phyloP scores from a whole-genome alignment of 1,140 invertebrate genomes.

The Aphis gossypii region DNA sequence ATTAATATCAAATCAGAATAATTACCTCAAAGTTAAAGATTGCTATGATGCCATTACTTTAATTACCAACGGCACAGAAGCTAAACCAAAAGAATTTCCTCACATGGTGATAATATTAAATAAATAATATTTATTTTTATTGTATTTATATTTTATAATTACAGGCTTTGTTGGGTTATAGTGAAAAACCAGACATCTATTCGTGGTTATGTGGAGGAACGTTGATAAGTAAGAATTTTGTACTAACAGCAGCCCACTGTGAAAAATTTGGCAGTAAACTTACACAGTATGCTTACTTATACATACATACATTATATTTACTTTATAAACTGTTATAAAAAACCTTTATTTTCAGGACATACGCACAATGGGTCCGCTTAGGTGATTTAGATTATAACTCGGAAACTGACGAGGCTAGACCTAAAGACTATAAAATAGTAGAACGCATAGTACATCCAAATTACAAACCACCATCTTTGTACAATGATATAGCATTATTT shows the following conservation, averaged over 20 bases:
- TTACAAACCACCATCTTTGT: slow-evolving; percentile 63
- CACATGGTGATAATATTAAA: slow-evolving; percentile 66
- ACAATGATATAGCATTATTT: slow-evolving; percentile 63
- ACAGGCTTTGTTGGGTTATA: slow-evolving; percentile 35
- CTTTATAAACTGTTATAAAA: neutral
- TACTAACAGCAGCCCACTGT: slow-evolving; percentile 41
- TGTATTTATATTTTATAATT: neutral
- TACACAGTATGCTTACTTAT: neutral
- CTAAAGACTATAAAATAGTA: slow-evolving; percentile 62
- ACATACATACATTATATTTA: neutral
- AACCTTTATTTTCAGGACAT: neutral
- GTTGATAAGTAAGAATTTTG: slow-evolving; percentile 29
- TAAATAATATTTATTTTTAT: neutral
- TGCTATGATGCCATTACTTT: neutral
- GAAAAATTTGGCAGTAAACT: neutral
- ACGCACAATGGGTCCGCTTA: slow-evolving; percentile 60
- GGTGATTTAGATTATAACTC: slow-evolving; percentile 60
- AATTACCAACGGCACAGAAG: slow-evolving; percentile 65
- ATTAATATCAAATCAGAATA: neutral
- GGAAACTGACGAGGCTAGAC: neutral
- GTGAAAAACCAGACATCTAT: neutral
- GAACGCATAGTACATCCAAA: slow-evolving; percentile 66
- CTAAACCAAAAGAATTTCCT: slow-evolving; percentile 67
- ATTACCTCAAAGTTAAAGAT: neutral
- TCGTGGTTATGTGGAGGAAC: slow-evolving; percentile 4